Evolutionary conservation across 2,888 invertebrate genomes (phyloP).

Genomic region (Mesorhabditis spiculigera): DNA sequence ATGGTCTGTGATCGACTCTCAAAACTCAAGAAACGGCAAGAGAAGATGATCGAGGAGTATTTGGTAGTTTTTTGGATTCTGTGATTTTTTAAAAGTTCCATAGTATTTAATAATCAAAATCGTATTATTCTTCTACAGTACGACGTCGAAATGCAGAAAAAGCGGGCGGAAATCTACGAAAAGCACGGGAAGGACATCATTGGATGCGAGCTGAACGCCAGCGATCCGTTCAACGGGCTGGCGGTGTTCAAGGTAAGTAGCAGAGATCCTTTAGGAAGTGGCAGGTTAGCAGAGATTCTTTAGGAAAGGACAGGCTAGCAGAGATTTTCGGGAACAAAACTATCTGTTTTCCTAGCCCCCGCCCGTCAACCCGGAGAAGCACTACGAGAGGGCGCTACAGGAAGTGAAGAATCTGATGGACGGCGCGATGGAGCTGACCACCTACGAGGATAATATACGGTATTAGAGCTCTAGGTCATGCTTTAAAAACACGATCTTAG

Average conservation of each 20-base stretch:
- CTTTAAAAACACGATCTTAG: background rate
- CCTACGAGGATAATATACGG: conserved; percentile 87
- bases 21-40: conserved; percentile 68
- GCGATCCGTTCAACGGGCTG: conserved; percentile 31
- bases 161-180: conserved; percentile 22
- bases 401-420: conserved; percentile 91
- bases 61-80: conserved; percentile 11
- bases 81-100: too few species aligned
- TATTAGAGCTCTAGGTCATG: conserved; percentile 3
- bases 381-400: conserved; percentile 86
- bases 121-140: too few species aligned
- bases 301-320: too few species aligned
- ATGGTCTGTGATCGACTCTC: conserved; percentile 84
- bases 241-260: conserved; percentile 19
- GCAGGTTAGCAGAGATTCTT: too few species aligned
- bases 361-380: conserved; percentile 71
- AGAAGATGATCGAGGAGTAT: conserved; percentile 24
- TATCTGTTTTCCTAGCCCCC: conserved; percentile 13
- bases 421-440: conserved; percentile 85
- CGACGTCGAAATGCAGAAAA: conserved; percentile 19
- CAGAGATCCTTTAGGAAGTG: too few species aligned
- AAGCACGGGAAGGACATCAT: conserved; percentile 17
- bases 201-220: conserved; percentile 24
- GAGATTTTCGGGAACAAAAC: background rate
- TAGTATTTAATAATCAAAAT: too few species aligned